Evolutionary conservation across 2,888 invertebrate species (phyloP), one percentile per base, ranked within the genome.

Genomic region (Selenia dentaria): DNA sequence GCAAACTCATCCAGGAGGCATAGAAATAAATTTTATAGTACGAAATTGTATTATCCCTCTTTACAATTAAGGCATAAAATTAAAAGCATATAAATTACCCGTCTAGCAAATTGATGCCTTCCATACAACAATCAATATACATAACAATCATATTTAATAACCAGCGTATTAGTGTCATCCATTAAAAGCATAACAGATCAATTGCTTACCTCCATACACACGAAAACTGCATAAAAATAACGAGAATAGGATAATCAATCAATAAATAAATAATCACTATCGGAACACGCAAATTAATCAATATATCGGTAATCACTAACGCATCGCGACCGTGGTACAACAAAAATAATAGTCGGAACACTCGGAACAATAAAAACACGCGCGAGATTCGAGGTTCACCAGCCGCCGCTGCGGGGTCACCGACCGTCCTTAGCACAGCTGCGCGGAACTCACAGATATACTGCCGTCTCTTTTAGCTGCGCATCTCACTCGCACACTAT

Each of bases 371-470:
- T 67, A 73, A 73, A 72, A 73, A 67, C 79, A 79, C 78, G 79
- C 81, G 80, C 79, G 79, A 80, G 79, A 85, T 90, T 87, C 76
- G 87, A 83, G 89, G 90, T 89, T 90, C 88, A 90, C 79, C 79
- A 73, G 86, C 85, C 87, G 87, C 74, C 84, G 84, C 61, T 69
- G 76, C 74, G 82, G 83, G 88, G 85, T 72, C 87, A 87, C 86
- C 90, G 87, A 89, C 90, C 90, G 90, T 90, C 90, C 90, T 90
- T 90, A 90, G 80, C 84, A 79, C 79, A 76, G 75, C 79, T 78
- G 80, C 73, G 76, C 76, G 80, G 70, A 68, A 66, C 83, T 70
- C 62, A 77, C 80, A 73, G 68, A 77, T 65, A 38, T 75, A 69
- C 51, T 48, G 25, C 78, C 54, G 65, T 89, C 88, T 72, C 81